Conservation (phyloP, 2,797 vertebrate genomes). For the Cheirogaleus major region DNA sequence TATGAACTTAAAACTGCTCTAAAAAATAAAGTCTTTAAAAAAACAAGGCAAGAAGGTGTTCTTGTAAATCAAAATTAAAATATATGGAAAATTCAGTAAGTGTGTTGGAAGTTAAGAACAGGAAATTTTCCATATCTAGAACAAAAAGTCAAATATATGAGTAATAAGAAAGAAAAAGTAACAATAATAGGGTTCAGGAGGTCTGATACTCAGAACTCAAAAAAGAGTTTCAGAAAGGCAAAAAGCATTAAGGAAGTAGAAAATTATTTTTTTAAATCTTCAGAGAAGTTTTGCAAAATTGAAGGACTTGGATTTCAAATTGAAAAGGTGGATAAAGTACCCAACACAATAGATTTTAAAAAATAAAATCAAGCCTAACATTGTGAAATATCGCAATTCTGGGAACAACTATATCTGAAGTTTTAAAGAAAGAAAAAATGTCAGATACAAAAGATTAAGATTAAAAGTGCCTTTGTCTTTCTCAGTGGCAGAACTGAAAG, state of each 20-base stretch:
- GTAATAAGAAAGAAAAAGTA: not conserved
- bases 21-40: not conserved
- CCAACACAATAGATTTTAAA: not conserved
- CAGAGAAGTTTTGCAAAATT: not conserved
- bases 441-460: conserved; percentile 8
- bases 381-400: not conserved
- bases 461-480: not conserved
- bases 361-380: not conserved
- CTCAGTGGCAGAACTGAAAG: not conserved
- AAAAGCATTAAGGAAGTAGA: not conserved
- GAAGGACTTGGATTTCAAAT: not conserved
- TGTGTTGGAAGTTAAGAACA: not conserved
- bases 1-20: not conserved
- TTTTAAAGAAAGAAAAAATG: not conserved
- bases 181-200: not conserved
- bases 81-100: not conserved
- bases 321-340: not conserved
- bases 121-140: not conserved
- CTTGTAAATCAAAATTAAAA: not conserved
- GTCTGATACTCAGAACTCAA: not conserved
- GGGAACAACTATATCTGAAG: not conserved
- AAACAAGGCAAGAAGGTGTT: not conserved
- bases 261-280: not conserved
- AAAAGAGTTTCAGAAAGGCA: not conserved
- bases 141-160: not conserved